These are phyloP conservation scores for Tanypteryx hageni DNA, from an alignment of 2,888 invertebrate genomes.

Conservation along the genomic window DNA sequence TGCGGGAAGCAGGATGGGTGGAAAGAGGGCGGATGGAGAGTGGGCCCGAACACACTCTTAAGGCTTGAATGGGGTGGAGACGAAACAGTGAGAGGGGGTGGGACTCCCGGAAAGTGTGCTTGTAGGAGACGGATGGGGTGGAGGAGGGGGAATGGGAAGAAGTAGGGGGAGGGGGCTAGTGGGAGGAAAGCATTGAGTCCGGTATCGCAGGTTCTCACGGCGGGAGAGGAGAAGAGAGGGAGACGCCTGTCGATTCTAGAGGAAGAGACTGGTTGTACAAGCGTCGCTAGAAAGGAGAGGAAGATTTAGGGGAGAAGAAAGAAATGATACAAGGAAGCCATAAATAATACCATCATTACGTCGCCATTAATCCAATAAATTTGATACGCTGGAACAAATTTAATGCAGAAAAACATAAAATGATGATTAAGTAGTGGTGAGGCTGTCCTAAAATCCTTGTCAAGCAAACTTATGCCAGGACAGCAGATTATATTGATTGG, in stretches of 20 bases:
- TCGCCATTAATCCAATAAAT: no score
- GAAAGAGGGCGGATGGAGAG: not conserved
- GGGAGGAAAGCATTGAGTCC: constrained; percentile 12
- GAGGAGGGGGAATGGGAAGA: not conserved
- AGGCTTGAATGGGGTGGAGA: not conserved
- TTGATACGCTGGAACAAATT: no score
- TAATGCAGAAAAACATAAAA: no score
- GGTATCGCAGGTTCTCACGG: not conserved
- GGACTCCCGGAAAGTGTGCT: not conserved
- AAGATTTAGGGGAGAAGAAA: not conserved
- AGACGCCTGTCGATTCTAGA: no score
- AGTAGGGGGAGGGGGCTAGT: not conserved
- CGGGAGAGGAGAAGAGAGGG: not conserved
- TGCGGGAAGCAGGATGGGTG: not conserved
- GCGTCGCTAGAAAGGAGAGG: not conserved
- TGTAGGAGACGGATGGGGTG: not conserved
- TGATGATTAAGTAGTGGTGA: no score
- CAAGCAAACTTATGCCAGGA: no score
- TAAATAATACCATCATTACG: no score
- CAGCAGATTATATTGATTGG: no score
- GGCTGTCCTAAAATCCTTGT: no score
- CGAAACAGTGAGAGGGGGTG: not conserved
- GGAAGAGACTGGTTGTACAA: not conserved
- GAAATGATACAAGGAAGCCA: not conserved
- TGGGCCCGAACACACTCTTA: not conserved